phyloP scores from a whole-genome alignment of 2,888 invertebrate species.

The Drosophila fulvimacula region DNA sequence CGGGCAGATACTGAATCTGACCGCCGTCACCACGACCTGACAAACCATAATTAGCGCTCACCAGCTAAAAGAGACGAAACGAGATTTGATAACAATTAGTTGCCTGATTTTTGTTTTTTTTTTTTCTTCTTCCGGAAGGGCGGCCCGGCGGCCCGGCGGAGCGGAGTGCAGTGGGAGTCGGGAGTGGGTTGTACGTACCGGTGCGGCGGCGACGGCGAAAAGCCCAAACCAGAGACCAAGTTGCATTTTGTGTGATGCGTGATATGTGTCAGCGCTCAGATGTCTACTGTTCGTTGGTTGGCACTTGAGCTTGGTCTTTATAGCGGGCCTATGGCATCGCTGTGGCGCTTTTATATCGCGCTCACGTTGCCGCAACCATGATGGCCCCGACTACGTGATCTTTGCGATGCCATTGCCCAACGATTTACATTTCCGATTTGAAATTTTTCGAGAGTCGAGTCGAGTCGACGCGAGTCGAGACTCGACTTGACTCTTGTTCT shows the following conservation, averaged over 20 bases:
- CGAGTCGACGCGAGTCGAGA: slow-evolving; percentile 4
- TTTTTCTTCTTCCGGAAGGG: too few species aligned
- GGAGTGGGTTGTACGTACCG: slow-evolving; percentile 72
- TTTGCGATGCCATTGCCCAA: slow-evolving; percentile 52
- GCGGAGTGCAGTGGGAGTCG: too few species aligned
- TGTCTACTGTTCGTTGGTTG: slow-evolving; percentile 64
- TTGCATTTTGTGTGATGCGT: slow-evolving; percentile 75
- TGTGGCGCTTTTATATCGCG: slow-evolving; percentile 49
- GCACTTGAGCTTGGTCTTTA: slow-evolving; percentile 63
- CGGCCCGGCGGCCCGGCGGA: too few species aligned
- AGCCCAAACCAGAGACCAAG: slow-evolving; percentile 79
- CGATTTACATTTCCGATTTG: slow-evolving; percentile 75
- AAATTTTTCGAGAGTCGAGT: slow-evolving; percentile 46
- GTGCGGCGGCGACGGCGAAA: slow-evolving; percentile 79
- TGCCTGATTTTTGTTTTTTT: neutral
- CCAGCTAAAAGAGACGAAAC: slow-evolving; percentile 49
- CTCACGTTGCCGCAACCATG: slow-evolving; percentile 51
- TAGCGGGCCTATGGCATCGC: slow-evolving; percentile 56
- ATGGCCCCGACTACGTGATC: slow-evolving; percentile 67
- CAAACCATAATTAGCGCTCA: slow-evolving; percentile 67
- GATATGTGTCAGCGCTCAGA: slow-evolving; percentile 43
- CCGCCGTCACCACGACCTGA: slow-evolving; percentile 22
- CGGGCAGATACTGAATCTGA: slow-evolving; percentile 51
- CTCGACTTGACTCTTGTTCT: slow-evolving; percentile 28
- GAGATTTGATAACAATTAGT: slow-evolving; percentile 5